Evolutionary conservation across 2,888 invertebrate genomes (phyloP).

Genomic region (Panzeria rudis): DNA sequence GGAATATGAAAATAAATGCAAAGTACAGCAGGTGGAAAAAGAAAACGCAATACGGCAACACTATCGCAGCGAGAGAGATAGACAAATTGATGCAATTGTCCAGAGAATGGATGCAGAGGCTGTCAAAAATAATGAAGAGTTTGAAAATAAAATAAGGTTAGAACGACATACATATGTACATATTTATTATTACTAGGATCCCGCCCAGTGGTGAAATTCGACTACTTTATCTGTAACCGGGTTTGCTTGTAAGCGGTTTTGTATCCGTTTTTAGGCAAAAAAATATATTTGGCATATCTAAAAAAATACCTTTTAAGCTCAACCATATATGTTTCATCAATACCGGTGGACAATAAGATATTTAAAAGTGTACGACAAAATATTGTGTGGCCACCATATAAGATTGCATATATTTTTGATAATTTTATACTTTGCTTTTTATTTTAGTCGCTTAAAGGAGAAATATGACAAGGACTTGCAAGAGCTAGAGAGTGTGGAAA

Average conservation of each 20-base stretch:
- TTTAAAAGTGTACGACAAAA: no score
- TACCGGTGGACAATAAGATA: no score
- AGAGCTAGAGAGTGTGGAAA: constrained; percentile 88
- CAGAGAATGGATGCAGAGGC: constrained; percentile 83
- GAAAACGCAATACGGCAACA: constrained; percentile 88
- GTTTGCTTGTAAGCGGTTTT: no score
- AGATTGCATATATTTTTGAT: no score
- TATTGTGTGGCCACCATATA: no score
- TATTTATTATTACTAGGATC: no score
- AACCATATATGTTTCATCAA: no score
- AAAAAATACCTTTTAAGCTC: no score
- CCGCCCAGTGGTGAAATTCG: no score
- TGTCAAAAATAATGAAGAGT: constrained; percentile 80
- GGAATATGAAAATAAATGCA: constrained; percentile 84
- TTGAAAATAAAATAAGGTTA: constrained; percentile 81
- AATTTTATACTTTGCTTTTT: neutral
- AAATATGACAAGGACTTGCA: constrained; percentile 90
- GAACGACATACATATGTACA: neutral
- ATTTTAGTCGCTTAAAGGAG: constrained; percentile 88
- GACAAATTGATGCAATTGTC: constrained; percentile 88
- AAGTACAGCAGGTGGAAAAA: constrained; percentile 86
- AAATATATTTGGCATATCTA: no score
- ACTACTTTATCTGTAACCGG: no score
- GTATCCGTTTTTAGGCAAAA: no score
- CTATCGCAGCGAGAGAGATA: constrained; percentile 89